A percentile compares a stretch with the other conserved stretches of the same genome.
These are phyloP conservation scores for Leptothorax acervorum DNA, from an alignment of 2,888 invertebrate species.

Conservation along the genomic window DNA sequence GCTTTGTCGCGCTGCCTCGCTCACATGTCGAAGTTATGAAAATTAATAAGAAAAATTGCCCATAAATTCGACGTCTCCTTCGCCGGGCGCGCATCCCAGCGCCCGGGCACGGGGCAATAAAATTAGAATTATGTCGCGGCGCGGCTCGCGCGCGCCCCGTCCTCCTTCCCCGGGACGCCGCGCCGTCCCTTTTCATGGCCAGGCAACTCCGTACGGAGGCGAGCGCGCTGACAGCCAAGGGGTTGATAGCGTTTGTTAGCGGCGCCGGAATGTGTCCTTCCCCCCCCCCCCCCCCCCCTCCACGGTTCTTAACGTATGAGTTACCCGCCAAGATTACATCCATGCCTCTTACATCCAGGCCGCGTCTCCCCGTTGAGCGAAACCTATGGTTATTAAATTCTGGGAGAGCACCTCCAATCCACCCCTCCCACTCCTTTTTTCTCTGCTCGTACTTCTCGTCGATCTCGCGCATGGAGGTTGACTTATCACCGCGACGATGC, in stretches of 20 bases:
- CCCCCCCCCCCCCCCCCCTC: conserved; percentile 68
- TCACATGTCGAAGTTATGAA: conserved; percentile 85
- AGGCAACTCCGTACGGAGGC: conserved; percentile 41
- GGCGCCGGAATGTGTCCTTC: conserved; percentile 82
- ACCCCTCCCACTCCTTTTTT: conserved; percentile 15
- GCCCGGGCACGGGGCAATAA: conserved; percentile 80
- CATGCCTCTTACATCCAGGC: conserved; percentile 78
- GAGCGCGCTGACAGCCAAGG: conserved; percentile 55
- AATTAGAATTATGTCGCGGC: conserved; percentile 84
- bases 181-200: background rate
- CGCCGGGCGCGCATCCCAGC: conserved; percentile 74
- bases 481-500: conserved; percentile 66
- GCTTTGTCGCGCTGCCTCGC: conserved; percentile 78
- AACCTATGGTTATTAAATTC: conserved; percentile 82
- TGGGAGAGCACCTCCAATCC: conserved; percentile 54
- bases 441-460: conserved; percentile 32
- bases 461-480: conserved; percentile 63
- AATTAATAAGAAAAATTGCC: conserved; percentile 85
- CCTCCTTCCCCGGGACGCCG: conserved; percentile 18
- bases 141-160: conserved; percentile 46
- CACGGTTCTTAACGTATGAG: conserved; percentile 82
- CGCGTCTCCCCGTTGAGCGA: conserved; percentile 64
- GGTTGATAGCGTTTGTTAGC: conserved; percentile 81
- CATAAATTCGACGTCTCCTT: conserved; percentile 82
- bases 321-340: conserved; percentile 84